A percentile compares a stretch with the other conserved stretches of the same genome.
Conservation (phyloP, 2,113 vertebrate genomes). For the Nibea albiflora region DNA sequence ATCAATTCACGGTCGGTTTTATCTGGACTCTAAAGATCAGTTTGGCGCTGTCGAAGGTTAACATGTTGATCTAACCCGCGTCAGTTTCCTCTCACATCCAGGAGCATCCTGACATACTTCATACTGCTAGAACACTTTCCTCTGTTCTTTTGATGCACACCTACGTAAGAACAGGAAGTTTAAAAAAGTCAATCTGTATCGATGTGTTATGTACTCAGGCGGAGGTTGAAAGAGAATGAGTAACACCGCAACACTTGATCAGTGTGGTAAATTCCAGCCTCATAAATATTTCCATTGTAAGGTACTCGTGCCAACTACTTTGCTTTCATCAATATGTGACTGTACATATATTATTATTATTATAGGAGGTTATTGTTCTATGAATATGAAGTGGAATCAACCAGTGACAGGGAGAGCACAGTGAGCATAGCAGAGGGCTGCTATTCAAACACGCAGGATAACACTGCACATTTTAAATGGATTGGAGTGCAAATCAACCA, state of each 20-base stretch:
- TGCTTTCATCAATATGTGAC: background rate
- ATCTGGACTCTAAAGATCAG: background rate
- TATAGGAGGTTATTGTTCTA: background rate
- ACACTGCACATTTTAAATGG: background rate
- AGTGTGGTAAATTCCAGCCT: background rate
- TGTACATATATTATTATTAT: background rate
- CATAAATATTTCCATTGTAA: background rate
- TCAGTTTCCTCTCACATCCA: too few species aligned
- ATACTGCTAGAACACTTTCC: background rate
- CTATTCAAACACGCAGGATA: background rate
- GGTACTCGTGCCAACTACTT: background rate
- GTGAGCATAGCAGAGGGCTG: background rate
- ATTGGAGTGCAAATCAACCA: background rate
- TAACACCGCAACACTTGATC: background rate
- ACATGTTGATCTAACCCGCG: background rate
- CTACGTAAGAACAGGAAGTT: background rate
- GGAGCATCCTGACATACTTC: too few species aligned
- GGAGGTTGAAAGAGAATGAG: background rate
- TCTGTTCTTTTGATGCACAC: conserved; percentile 3
- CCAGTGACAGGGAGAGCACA: background rate
- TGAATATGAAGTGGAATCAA: background rate
- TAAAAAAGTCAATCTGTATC: background rate
- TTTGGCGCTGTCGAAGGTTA: background rate
- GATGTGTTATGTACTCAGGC: background rate
- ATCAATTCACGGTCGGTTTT: too few species aligned